These are phyloP conservation scores for Neosalanx taihuensis DNA, from an alignment of 2,797 vertebrate genomes.

Conservation along the genomic window DNA sequence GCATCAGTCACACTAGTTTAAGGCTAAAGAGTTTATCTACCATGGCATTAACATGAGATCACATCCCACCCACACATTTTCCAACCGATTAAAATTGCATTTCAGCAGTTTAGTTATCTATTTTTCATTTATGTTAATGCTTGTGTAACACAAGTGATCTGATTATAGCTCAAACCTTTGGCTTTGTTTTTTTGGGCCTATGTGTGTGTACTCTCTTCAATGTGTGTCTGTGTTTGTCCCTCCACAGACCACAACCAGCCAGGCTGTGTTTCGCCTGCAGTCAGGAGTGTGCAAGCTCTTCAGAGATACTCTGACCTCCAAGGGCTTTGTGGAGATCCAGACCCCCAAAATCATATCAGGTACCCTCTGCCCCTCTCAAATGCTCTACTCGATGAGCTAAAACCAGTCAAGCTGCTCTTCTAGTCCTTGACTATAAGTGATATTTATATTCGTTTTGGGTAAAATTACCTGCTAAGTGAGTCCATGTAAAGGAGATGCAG, in stretches of 20 bases:
- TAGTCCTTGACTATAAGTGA: too few species aligned
- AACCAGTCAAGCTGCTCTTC: not conserved
- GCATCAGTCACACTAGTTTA: not conserved
- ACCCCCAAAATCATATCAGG: slow-evolving; percentile 99
- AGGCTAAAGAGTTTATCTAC: not conserved
- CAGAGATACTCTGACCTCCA: slow-evolving; percentile 90
- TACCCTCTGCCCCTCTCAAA: slow-evolving; percentile 48
- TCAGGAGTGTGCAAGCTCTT: slow-evolving; percentile 96
- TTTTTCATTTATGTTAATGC: not conserved
- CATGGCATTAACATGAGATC: not conserved
- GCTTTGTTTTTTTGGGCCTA: not conserved
- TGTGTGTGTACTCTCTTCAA: slow-evolving; percentile 19
- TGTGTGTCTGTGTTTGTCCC: slow-evolving; percentile 26
- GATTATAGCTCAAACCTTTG: not conserved
- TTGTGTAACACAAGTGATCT: not conserved
- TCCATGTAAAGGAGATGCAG: too few species aligned
- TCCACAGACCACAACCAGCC: slow-evolving; percentile 93
- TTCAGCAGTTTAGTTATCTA: not conserved
- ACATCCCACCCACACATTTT: not conserved
- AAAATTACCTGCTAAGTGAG: too few species aligned
- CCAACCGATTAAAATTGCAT: slow-evolving; percentile 31
- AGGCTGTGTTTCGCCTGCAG: slow-evolving; percentile 93
- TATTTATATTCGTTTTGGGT: too few species aligned
- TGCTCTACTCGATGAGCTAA: not conserved
- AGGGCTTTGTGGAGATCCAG: slow-evolving; percentile 98